Conservation (phyloP, 2,797 vertebrate genomes). For the Hoplostethus mediterraneus region DNA sequence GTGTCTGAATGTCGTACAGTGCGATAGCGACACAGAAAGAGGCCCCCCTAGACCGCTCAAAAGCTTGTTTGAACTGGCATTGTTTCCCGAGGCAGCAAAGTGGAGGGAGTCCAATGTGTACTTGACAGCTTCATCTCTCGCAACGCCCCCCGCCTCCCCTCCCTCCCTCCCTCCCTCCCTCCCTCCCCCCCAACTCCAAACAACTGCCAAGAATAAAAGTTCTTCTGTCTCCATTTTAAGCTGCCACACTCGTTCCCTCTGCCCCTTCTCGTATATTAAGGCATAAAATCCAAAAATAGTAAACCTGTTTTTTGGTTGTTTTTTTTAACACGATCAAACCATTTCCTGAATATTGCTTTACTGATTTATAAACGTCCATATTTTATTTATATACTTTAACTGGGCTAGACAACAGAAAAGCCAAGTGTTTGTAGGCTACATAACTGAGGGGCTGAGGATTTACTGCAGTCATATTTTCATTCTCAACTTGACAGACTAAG, state of each 20-base stretch:
- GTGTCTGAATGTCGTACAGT: conserved; percentile 36
- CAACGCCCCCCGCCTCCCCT: conserved; percentile 7
- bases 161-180: no score
- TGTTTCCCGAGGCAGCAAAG: conserved; percentile 78
- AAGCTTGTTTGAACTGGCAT: conserved; percentile 76
- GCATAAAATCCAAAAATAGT: conserved; percentile 70
- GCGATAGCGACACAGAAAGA: conserved; percentile 54
- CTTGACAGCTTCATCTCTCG: conserved; percentile 74
- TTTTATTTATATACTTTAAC: conserved; percentile 63
- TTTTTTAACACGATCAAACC: conserved; percentile 59
- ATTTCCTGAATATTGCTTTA: conserved; percentile 25
- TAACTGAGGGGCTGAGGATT: conserved; percentile 31
- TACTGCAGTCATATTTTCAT: conserved; percentile 22
- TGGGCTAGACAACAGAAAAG: conserved; percentile 57
- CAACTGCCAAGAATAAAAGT: conserved; percentile 60
- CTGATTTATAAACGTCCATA: conserved; percentile 49
- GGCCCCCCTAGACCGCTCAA: conserved; percentile 70
- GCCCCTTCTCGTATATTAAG: conserved; percentile 48
- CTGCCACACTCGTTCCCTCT: conserved; percentile 9
- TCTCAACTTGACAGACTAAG: conserved; percentile 37
- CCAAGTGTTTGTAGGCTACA: conserved; percentile 12
- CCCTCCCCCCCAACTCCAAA: conserved; percentile 35
- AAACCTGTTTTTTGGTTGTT: conserved; percentile 25
- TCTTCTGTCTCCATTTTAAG: conserved; percentile 51
- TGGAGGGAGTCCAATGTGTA: conserved; percentile 69